Evolutionary conservation across 2,113 vertebrate species (phyloP).

Genomic region (Corynorhinus townsendii): DNA sequence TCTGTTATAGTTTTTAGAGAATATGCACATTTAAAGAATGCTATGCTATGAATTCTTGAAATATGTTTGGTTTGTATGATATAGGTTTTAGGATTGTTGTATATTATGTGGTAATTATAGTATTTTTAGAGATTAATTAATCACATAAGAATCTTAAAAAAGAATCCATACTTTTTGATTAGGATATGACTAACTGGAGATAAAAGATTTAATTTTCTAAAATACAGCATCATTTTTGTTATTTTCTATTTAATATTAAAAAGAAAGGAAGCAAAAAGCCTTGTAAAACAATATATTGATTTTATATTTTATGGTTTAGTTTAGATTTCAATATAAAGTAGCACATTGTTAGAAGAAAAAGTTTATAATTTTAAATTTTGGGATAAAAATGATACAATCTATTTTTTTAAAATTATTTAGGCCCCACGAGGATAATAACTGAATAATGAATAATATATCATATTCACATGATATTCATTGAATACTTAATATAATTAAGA

Average conservation of each 20-base stretch:
- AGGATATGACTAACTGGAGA: not conserved
- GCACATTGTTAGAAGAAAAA: not conserved
- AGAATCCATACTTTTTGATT: not conserved
- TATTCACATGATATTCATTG: not conserved
- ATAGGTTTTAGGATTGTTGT: not conserved
- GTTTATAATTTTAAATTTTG: not conserved
- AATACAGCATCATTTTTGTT: not conserved
- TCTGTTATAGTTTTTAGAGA: not conserved
- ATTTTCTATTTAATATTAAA: not conserved
- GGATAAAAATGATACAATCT: not conserved
- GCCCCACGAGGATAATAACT: not conserved
- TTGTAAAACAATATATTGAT: not conserved
- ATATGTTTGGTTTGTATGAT: not conserved
- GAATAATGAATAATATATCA: not conserved
- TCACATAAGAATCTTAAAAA: not conserved
- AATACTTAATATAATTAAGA: not conserved
- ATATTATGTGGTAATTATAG: not conserved
- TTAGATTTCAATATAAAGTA: not conserved
- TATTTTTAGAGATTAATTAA: conserved; percentile 21
- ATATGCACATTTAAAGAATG: not conserved
- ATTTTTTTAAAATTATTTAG: not conserved
- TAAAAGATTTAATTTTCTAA: not conserved
- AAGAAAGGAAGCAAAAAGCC: not conserved
- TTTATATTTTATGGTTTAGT: not conserved
- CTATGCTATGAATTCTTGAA: not conserved